These are phyloP conservation scores for Frankliniella fusca DNA, from an alignment of 2,888 invertebrate species.

Conservation along the genomic window DNA sequence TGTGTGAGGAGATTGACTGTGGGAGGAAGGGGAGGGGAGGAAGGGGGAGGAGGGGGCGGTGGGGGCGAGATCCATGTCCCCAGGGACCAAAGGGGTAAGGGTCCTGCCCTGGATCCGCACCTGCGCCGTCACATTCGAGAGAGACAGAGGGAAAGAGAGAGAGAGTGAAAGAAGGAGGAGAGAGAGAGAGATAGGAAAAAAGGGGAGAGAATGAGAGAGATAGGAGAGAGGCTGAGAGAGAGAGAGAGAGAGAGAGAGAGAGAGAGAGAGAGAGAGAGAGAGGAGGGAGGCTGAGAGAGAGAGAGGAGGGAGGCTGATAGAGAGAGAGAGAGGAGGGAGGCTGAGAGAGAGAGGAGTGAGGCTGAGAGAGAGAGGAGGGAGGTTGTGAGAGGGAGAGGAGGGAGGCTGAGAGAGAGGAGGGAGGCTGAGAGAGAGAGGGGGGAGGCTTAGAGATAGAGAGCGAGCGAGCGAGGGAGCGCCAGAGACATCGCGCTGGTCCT, in stretches of 20 bases:
- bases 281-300: neutral
- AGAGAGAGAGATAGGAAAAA: neutral
- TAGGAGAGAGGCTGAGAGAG: neutral
- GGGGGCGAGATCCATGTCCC: too few species aligned
- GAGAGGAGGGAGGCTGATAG: neutral
- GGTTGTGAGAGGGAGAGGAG: neutral
- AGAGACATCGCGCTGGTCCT: neutral
- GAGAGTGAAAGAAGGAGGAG: neutral
- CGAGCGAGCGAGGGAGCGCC: neutral
- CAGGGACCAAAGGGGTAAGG: too few species aligned
- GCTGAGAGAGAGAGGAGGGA: neutral
- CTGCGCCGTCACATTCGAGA: too few species aligned
- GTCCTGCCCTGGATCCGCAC: neutral
- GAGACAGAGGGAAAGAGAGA: neutral
- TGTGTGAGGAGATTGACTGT: neutral
- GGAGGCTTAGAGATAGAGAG: neutral
- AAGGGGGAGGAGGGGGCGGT: too few species aligned
- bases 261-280: neutral
- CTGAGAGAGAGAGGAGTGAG: too few species aligned
- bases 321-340: neutral
- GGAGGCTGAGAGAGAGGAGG: neutral
- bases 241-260: neutral
- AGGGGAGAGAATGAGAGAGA: neutral
- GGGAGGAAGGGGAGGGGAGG: neutral
- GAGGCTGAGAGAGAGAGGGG: neutral